Base-by-base conservation (phyloP, 1,140 invertebrate species). In the Choristoneura fumiferana region DNA sequence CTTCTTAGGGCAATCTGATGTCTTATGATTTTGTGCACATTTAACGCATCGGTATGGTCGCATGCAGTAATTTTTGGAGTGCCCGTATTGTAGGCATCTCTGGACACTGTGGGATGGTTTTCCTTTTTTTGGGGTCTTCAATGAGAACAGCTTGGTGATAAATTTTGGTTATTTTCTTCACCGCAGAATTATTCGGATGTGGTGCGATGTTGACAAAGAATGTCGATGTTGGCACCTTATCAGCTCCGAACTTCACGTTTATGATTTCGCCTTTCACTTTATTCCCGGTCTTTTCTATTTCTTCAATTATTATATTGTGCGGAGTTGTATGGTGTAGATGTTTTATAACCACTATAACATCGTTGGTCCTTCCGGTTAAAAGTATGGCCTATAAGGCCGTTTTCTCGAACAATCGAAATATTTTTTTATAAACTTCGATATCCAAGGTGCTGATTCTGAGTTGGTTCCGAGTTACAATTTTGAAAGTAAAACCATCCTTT, bases 51-150 rank as follows among this genome's bases (percentile, higher is more conserved):
- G 37, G 22, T 33, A 49, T 1, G 56, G 39, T 5, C 39, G 13
- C 39, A 58, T 43, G 8, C 56, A 58, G 4, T 49, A 22, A 8
- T 49, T 58, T 17, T 58, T 49, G 6, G 37, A 17, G 39, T 58
- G 56, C 0, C 81, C 82, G 45, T 70, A 84, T 34, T 54, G 45
- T 62, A 87, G 79, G 52, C 78, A 86, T 8, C 69, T 58, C 5
- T 55, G 54, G n/a, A 49, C 79, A 85, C 49, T 87, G 80, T 8
- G 58, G 33, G 4, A 80, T 70, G 33, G 29, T 38, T 10, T 29
- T 73, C 1, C 6, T 36, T 71, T 67, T 57, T 67, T 60, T 34
- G 18, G 37, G 8, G 68, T 69, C 62, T 70, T 15, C 56, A 58
- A 54, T 76, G 62, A 0, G 58, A 22, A 1, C 81, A 22, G 10